These are phyloP conservation scores for Akabosia matsudoensis DNA, from an alignment of 1,140 invertebrate genomes.

Conservation along the genomic window DNA sequence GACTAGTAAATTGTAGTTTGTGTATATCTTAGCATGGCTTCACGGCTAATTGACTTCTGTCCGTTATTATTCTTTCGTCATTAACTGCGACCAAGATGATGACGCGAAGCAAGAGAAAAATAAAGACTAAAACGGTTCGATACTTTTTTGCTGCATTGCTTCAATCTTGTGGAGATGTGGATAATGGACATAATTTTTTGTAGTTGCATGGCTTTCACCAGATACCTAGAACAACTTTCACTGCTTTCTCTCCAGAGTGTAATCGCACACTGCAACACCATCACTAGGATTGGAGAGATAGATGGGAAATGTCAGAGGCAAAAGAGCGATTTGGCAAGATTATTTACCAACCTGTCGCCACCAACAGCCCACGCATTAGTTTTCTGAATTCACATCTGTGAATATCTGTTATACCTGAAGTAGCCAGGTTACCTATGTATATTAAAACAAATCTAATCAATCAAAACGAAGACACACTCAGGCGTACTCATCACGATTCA, in stretches of 20 bases:
- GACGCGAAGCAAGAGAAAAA: conserved; percentile 3
- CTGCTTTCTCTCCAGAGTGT: background rate
- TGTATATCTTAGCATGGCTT: conserved; percentile 30
- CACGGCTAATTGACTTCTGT: conserved; percentile 44
- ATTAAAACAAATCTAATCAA: too few species aligned
- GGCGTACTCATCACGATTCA: too few species aligned
- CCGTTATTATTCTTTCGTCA: conserved; percentile 10
- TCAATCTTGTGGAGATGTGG: conserved; percentile 26
- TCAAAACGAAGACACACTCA: too few species aligned
- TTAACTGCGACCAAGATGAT: conserved; percentile 22
- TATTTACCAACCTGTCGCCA: conserved; percentile 14
- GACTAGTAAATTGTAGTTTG: too few species aligned
- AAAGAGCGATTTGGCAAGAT: conserved; percentile 3
- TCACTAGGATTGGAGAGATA: background rate
- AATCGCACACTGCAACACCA: background rate
- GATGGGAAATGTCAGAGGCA: conserved; percentile 9
- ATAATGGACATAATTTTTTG: conserved; percentile 32
- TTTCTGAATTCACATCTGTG: background rate
- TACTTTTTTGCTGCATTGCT: conserved; percentile 2
- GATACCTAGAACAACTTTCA: too few species aligned
- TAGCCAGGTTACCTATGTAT: too few species aligned
- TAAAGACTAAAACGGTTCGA: background rate
- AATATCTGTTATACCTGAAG: too few species aligned
- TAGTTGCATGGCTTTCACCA: too few species aligned
- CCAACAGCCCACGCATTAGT: background rate